phyloP scores from a whole-genome alignment of 2,797 vertebrate genomes.

The Amphiprion clarkii region DNA sequence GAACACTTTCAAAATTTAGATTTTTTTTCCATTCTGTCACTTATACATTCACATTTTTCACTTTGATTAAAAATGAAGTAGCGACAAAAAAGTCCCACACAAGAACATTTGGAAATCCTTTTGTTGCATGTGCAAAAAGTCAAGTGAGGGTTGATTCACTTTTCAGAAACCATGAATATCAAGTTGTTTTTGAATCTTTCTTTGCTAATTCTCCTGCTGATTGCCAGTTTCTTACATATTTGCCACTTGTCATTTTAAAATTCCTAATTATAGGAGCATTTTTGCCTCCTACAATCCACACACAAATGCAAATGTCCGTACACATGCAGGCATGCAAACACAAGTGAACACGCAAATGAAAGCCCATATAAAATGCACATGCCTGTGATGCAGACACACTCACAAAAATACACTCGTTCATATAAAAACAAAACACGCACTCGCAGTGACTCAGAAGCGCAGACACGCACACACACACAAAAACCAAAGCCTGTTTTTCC shows the following conservation, averaged over 20 bases:
- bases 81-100: constrained; percentile 43
- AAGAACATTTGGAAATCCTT: constrained; percentile 68
- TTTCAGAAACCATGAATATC: constrained; percentile 39
- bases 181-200: constrained; percentile 24
- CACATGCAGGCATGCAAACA: constrained; percentile 29
- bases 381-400: constrained; percentile 39
- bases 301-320: constrained; percentile 19
- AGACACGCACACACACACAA: constrained; percentile 28
- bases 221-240: constrained; percentile 13
- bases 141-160: constrained; percentile 36
- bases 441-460: constrained; percentile 69
- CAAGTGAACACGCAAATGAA: constrained; percentile 42
- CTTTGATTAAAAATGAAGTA: constrained; percentile 77
- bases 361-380: constrained; percentile 42
- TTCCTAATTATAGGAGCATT: constrained; percentile 40
- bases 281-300: constrained; percentile 16
- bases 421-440: constrained; percentile 57
- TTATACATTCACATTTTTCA: constrained; percentile 65
- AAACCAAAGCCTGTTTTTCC: constrained; percentile 72
- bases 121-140: constrained; percentile 61
- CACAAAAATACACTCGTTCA: constrained; percentile 44
- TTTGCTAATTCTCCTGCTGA: constrained; percentile 19
- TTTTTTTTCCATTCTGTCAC: constrained; percentile 48
- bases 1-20: constrained; percentile 53
- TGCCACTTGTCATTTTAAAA: neutral